Conservation (phyloP, 1,140 invertebrate species). For the Trichoplusia ni region DNA sequence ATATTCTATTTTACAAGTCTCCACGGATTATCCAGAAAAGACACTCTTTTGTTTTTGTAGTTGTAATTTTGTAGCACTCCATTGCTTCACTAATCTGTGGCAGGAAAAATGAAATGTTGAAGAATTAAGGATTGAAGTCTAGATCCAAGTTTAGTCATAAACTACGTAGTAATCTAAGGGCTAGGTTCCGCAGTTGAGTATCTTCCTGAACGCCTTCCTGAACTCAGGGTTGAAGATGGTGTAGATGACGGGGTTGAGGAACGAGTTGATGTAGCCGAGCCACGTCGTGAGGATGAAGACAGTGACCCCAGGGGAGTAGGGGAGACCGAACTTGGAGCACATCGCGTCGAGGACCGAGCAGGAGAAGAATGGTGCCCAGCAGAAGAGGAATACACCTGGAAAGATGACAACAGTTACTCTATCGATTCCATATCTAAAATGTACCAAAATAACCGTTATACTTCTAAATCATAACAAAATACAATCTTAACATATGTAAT, state of each 20-base stretch:
- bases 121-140: conserved; percentile 1
- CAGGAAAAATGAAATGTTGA: background rate
- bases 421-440: background rate
- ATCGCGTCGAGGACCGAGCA: conserved; percentile 98
- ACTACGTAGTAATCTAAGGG: conserved; percentile 67
- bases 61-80: background rate
- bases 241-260: conserved; percentile 99
- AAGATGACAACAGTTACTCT: conserved; percentile 32
- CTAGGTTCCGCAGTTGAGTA: conserved; percentile 87
- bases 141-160: conserved; percentile 37
- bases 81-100: too few relatives aligned
- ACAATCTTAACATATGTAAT: too few relatives aligned
- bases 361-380: conserved; percentile 99
- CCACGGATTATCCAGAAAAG: background rate
- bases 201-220: conserved; percentile 98
- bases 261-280: conserved; percentile 99
- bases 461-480: too few relatives aligned
- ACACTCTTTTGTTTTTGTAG: background rate
- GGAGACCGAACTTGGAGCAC: conserved; percentile 89
- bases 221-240: conserved; percentile 99
- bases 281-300: conserved; percentile 98
- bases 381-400: conserved; percentile 95
- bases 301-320: conserved; percentile 93
- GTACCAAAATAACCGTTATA: background rate
- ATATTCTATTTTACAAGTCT: too few relatives aligned